Evolutionary conservation across 1,140 invertebrate genomes (phyloP).

Genomic region (Stegodyphus mimosarum): DNA sequence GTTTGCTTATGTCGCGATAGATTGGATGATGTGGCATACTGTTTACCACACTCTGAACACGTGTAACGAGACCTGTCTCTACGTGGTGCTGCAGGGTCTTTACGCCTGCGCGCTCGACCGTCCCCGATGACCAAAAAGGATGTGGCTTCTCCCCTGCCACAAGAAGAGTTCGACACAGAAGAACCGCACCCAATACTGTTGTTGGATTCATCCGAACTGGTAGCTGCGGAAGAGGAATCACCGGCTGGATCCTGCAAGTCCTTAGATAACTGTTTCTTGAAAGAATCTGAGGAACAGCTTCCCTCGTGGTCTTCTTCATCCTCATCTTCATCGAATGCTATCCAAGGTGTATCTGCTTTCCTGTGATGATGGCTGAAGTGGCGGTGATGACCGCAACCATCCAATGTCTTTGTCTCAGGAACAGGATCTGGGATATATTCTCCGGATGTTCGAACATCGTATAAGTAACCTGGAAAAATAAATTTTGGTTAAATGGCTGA

Average conservation of each 20-base stretch:
- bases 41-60: slow-evolving; percentile 95
- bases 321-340: slow-evolving; percentile 32
- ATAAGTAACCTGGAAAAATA: slow-evolving; percentile 27
- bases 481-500: too few relatives aligned
- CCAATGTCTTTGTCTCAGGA: neutral
- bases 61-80: slow-evolving; percentile 82
- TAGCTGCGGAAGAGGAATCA: slow-evolving; percentile 1
- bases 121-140: slow-evolving; percentile 11
- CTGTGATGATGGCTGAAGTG: neutral
- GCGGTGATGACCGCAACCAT: neutral
- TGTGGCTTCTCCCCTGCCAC: slow-evolving; percentile 80
- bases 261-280: neutral
- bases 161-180: slow-evolving; percentile 93
- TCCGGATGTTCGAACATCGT: slow-evolving; percentile 12
- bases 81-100: neutral
- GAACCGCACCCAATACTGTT: slow-evolving; percentile 85
- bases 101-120: slow-evolving; percentile 77
- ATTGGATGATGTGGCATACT: slow-evolving; percentile 95
- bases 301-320: slow-evolving; percentile 14
- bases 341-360: slow-evolving; percentile 22
- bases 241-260: neutral
- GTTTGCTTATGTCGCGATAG: slow-evolving; percentile 96
- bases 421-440: neutral
- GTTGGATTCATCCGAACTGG: slow-evolving; percentile 21
- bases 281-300: slow-evolving; percentile 24